Conservation (phyloP, 2,113 vertebrate species). For the Jaculus jaculus region DNA sequence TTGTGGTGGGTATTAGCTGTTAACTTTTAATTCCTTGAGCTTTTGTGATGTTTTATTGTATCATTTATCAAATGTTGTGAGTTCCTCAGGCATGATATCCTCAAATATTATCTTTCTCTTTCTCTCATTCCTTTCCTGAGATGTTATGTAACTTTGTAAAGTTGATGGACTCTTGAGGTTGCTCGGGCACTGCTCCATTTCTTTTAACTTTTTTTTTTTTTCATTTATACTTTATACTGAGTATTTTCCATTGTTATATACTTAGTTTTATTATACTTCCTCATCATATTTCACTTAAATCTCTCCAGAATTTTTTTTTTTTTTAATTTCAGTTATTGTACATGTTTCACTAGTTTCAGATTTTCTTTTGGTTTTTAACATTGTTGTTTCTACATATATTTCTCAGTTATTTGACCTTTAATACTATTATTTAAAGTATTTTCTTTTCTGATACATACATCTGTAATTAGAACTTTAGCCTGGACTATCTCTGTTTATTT, state of each 20-base stretch:
- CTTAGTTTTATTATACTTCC: background rate
- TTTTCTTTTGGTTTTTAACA: background rate
- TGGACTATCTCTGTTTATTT: accelerated
- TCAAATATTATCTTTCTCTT: background rate
- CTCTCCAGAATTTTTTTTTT: background rate
- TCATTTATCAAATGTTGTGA: background rate
- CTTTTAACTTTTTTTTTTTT: background rate
- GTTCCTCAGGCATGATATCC: background rate
- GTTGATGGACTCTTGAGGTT: too few species aligned
- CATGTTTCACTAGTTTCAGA: background rate
- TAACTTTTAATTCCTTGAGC: background rate
- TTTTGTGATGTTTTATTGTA: background rate
- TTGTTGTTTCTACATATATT: background rate
- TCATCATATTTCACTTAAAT: background rate
- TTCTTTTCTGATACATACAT: background rate
- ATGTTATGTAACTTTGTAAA: background rate
- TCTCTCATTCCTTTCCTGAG: background rate
- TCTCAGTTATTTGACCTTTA: background rate
- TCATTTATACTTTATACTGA: background rate
- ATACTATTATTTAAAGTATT: background rate
- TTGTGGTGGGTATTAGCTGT: background rate
- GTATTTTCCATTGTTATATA: background rate
- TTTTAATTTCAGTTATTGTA: too few species aligned
- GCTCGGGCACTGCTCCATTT: background rate
- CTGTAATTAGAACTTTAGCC: background rate